A percentile compares a stretch with the other conserved stretches of the same genome.
phyloP scores from a whole-genome alignment of 2,797 vertebrate species.

The Dromococcyx pavoninus region DNA sequence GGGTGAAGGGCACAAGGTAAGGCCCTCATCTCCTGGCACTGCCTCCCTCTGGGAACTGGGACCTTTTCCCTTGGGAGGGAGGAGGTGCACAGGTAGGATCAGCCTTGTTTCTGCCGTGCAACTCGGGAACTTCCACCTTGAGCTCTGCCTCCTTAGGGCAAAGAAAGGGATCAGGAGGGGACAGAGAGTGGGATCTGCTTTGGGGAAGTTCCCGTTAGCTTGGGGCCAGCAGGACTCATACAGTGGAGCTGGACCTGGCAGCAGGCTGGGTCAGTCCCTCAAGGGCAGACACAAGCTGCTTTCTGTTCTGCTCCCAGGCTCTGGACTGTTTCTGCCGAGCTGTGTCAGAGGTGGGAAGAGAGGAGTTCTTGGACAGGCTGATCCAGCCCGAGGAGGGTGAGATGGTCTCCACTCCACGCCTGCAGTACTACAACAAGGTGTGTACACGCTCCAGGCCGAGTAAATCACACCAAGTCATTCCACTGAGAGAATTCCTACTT shows the following conservation, averaged over 20 bases:
- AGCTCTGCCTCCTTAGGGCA: background rate
- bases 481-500: background rate
- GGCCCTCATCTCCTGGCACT: background rate
- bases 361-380: conserved; percentile 90
- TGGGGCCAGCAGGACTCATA: background rate
- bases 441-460: accelerated
- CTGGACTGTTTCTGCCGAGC: conserved; percentile 91
- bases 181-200: background rate
- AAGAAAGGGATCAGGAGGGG: too few species aligned
- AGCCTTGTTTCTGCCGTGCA: background rate
- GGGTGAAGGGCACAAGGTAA: conserved; percentile 93
- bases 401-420: conserved; percentile 70
- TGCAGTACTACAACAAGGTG: conserved; percentile 95
- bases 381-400: conserved; percentile 84
- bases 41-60: background rate
- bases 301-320: conserved; percentile 77
- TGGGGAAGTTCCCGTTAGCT: background rate
- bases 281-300: background rate
- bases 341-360: conserved; percentile 88
- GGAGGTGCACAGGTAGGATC: background rate
- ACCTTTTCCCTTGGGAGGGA: background rate
- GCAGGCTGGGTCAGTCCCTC: background rate
- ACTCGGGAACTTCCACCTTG: background rate
- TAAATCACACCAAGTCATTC: background rate
- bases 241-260: background rate